Evolutionary conservation across 1,140 invertebrate species (phyloP).

Genomic region (Elysia chlorotica): DNA sequence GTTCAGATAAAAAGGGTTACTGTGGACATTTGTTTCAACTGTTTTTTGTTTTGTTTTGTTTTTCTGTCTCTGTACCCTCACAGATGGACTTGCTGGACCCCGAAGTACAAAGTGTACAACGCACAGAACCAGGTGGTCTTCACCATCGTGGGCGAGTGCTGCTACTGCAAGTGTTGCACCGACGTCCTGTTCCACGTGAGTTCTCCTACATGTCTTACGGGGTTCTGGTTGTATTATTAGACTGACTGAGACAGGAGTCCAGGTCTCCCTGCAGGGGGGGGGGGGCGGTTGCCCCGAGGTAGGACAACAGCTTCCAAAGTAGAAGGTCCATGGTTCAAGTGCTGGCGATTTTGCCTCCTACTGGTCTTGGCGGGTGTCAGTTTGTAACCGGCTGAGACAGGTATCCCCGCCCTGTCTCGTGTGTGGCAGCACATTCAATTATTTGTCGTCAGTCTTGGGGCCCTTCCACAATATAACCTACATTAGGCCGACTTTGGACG

Average conservation of each 20-base stretch:
- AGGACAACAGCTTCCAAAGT: background rate
- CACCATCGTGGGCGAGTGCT: conserved; percentile 50
- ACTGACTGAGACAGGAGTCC: background rate
- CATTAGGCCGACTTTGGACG: too few relatives aligned
- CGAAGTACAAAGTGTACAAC: conserved; percentile 46
- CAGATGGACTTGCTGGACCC: conserved; percentile 52
- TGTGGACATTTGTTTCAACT: too few relatives aligned
- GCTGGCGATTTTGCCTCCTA: background rate
- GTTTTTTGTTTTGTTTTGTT: too few relatives aligned
- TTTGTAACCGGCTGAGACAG: background rate
- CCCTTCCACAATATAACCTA: too few relatives aligned
- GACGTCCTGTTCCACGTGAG: conserved; percentile 49
- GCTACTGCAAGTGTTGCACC: conserved; percentile 48
- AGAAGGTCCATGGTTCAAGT: background rate
- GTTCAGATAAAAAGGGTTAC: too few relatives aligned
- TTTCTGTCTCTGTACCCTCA: conserved; percentile 6
- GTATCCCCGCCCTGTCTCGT: too few relatives aligned
- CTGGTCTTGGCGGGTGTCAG: background rate
- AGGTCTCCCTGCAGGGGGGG: background rate
- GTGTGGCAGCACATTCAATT: too few relatives aligned
- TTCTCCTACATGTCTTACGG: background rate
- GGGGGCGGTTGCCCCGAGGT: background rate
- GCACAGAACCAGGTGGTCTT: conserved; percentile 34
- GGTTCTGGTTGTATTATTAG: background rate
- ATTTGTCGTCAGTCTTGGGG: too few relatives aligned